Base-by-base conservation (phyloP, 2,797 vertebrate genomes). In the Helicolenus hilgendorfi region DNA sequence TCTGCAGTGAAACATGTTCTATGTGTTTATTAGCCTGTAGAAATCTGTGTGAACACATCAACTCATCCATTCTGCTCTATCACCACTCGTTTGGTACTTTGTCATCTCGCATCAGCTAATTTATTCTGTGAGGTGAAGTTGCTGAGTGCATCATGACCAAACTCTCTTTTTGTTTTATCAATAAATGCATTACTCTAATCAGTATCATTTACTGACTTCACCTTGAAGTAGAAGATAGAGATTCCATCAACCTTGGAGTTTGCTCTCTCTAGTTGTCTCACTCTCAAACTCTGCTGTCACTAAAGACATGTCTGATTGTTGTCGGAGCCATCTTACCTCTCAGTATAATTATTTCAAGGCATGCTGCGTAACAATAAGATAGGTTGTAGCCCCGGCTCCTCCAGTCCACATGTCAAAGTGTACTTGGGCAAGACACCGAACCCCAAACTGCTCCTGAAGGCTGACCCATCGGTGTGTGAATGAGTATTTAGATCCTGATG, bases 141-240 rank as follows among this genome's bases (percentile, higher is more conserved):
- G 15, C 38, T 71, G 13, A 20, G 0, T 29, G 41, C 5, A 55
- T 53, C 38, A 35, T 63, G 29, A 29, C 18, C 7, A 36, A 35
- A 53, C 38, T 38, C 3, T 65, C 24, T 49, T 56, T 41, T 55
- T 24, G 41, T 63, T 81, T 11, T 8, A 49, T 81, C 64, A 62
- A 29, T 45, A 8, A 36, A 53, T 31, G n/a, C 15, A 58, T 27
- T n/a, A 31, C 26, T 60, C 29, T 56, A 49, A 83, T 81, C 73
- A 79, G 18, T n/a, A 59, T 65, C 10, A 81, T 81, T 78, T 69
- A 85, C 33, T 82, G 69, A 58, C 35, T 78, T 75, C 9, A 65
- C 11, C 33, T 70, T 71, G 24, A 7, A 55, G 26, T 72, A 29
- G 31, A 31, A 58, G 60, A 78, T 64, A 80, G 59, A 38, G 41